Base-by-base conservation (phyloP, 2,797 vertebrate species). In the Tokudaia muenninki region DNA sequence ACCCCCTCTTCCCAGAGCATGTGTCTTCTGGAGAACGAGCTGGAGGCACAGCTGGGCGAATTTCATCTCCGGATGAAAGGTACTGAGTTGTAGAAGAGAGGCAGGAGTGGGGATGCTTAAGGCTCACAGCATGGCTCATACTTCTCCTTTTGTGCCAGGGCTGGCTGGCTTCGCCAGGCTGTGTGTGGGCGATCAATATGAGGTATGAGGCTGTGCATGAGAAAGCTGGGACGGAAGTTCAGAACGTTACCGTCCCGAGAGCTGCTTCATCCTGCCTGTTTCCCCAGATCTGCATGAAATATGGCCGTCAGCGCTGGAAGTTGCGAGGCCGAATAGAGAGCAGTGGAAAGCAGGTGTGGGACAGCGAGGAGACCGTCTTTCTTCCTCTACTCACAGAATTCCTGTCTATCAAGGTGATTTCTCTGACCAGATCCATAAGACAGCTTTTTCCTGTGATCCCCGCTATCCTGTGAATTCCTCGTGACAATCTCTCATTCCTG, bases 31-130 rank as follows among this genome's bases (percentile, higher is more conserved):
- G 99, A 99, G 98, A 99, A 97, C 0, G 99, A 99, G 94, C 95
- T 99, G 96, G 99, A 99, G 98, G 99, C 98, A 97, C 99, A 99
- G 95, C 98, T 99, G 94, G 99, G 99, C 65, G 99, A 99, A 97
- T 99, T 99, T 98, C 99, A 99, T 9, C 91, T 99, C 77, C 99
- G 99, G 96, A 99, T 99, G 99, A 99, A 99, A 99, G 99, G 99
- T 99, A 98, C 98, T n/a, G 16, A 63, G 70, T 96, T 22, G n/a
- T 70, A 65, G 82, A 19, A 5, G 11, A 31, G 37, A 34, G n/a
- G 21, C 19, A 41, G 50, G 47, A 57, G n/a, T 78, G 78, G 65
- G 31, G 91, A 4, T 81, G 52, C 31, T 44, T 52, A 44, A 92
- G 17, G 94, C 57, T 44, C 7, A 96, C 77, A 84, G 24, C 0